Base-by-base conservation (phyloP, 2,113 vertebrate genomes). In the Pluvialis apricaria region DNA sequence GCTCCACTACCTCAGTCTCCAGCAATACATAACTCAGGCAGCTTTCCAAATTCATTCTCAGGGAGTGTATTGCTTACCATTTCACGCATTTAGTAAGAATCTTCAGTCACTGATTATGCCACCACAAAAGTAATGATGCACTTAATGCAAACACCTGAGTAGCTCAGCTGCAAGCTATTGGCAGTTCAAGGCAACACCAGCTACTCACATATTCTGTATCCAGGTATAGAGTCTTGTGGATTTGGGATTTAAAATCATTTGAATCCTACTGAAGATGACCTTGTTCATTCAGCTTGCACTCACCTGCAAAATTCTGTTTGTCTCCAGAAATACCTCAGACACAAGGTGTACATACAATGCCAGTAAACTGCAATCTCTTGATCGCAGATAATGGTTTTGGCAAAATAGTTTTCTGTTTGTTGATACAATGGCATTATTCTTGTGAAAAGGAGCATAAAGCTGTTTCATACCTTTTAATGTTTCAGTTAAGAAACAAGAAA, bases 21-120 rank as follows among this genome's bases (percentile, higher is more conserved):
- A 85, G 54, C 42, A 82, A 75, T 15, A 49, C 2, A 61, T 5
- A 91, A 84, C 15, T 61, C 66, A 77, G 91, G 92, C 95, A 97
- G 21, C 15, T 60, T 94, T 95, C 95, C 94, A 97, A 96, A 84
- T 60, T 45, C 49, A 26, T 47, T 95, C 93, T 64, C 60, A 85
- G 58, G 62, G 25, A 69, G 5, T 0, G 5, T 20, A 24, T 40
- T 76, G 25, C 55, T 76, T 10, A 71, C 42, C 4, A 26, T 26
- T 85, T 58, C 76, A 57, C 26, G 17, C 51, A 38, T 77, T 95
- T 51, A 86, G 51, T 13, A 54, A 64, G 34, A 44, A 28, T 6
- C 60, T 16, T 47, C 45, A 32, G 11, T 15, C 38, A 29, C 64
- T 92, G 57, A 90, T 49, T 70, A 20, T 66, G 21, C 19, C 62